Conservation (phyloP, 2,797 vertebrate species). For the Garrulus glandarius region DNA sequence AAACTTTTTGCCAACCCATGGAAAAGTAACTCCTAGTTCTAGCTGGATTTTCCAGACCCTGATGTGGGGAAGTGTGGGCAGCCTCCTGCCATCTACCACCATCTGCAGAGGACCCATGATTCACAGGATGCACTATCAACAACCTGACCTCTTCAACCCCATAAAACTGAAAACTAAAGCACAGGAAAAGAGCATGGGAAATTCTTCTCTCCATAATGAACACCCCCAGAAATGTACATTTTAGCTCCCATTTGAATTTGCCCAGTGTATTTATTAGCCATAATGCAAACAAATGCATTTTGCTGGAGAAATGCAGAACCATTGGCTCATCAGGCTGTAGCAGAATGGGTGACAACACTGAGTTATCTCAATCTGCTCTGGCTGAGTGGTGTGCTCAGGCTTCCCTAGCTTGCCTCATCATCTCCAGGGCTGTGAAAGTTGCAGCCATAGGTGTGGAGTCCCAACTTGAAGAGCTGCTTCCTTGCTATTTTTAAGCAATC, state of each 20-base stretch:
- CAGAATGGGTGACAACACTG: background rate
- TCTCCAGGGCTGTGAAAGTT: background rate
- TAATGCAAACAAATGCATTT: background rate
- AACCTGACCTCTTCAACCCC: background rate
- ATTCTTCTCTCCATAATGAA: background rate
- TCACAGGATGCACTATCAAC: background rate
- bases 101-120: background rate
- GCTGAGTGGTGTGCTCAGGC: fast-evolving
- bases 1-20: background rate
- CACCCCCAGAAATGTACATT: background rate
- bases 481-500: background rate
- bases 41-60: background rate
- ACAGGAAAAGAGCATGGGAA: background rate
- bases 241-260: background rate
- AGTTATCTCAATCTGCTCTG: background rate
- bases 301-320: background rate
- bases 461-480: background rate
- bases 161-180: background rate
- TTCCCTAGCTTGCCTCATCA: background rate
- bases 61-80: background rate
- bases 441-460: background rate
- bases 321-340: background rate
- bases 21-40: background rate
- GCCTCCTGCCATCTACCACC: background rate
- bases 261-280: background rate